Evolutionary conservation across 2,888 invertebrate genomes (phyloP).

Genomic region (Acrobasis suavella): DNA sequence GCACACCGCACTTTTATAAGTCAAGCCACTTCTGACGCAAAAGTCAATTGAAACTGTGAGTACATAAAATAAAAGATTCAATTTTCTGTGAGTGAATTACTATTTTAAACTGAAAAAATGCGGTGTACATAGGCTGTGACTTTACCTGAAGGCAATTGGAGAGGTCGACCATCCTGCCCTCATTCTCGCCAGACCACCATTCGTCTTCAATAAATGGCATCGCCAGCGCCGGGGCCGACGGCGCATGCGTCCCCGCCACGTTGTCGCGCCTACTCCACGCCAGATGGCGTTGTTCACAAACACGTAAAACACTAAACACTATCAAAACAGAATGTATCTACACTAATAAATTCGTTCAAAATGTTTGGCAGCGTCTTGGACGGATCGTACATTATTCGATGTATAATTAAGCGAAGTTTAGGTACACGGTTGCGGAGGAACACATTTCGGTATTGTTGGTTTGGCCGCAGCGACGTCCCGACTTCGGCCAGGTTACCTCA

Average conservation of each 20-base stretch:
- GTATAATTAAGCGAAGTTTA: slow-evolving; percentile 58
- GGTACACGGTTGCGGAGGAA: slow-evolving; percentile 66
- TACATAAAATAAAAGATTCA: too few relatives aligned
- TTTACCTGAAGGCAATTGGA: slow-evolving; percentile 92
- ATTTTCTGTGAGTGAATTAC: too few relatives aligned
- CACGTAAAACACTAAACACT: slow-evolving; percentile 53
- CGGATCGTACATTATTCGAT: slow-evolving; percentile 79
- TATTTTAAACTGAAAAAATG: neutral
- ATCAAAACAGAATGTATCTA: slow-evolving; percentile 57
- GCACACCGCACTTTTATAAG: neutral
- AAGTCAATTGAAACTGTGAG: neutral
- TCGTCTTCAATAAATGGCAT: slow-evolving; percentile 99
- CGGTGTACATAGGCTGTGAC: slow-evolving; percentile 4
- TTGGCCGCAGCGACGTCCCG: slow-evolving; percentile 39
- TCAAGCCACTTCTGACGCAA: neutral
- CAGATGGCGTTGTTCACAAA: slow-evolving; percentile 60
- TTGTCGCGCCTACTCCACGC: slow-evolving; percentile 70
- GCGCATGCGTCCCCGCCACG: slow-evolving; percentile 85
- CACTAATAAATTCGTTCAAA: slow-evolving; percentile 78
- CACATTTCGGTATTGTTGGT: slow-evolving; percentile 59
- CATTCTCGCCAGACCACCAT: slow-evolving; percentile 97
- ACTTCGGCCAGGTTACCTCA: slow-evolving; percentile 75
- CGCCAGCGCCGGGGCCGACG: slow-evolving; percentile 86
- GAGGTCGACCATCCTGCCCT: slow-evolving; percentile 96
- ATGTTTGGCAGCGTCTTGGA: slow-evolving; percentile 78